Evolutionary conservation across 2,888 invertebrate genomes (phyloP), one percentile per base, ranked within the genome.

Genomic region (Byasa hedistus): DNA sequence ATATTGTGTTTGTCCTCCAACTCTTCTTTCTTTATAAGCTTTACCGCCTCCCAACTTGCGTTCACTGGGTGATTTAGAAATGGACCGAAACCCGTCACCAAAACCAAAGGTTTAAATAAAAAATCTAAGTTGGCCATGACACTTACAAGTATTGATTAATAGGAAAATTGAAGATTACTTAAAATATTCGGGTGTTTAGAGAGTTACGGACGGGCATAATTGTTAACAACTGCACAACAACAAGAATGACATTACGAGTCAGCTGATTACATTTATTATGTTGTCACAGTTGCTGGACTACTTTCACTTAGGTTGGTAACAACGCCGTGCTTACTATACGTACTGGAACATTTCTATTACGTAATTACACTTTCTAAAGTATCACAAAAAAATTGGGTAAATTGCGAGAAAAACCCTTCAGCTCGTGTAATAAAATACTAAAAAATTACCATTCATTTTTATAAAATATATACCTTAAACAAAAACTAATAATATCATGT

Each of bases 21-120:
- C 70, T 91, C 83, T 52, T 90, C 81, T 70, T 93, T 89, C 60
- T 93, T 89, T 74, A 96, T 87, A 64, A 93, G 79, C 78, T 94
- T 94, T 0, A 96, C 97, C 5, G 95, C 94, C 80, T 96, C 95
- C 96, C 97, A 97, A 80, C 97, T 97, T 0, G 97, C 95, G 81
- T 97, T 97, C 15, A 95, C 87, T 27, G 86, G 84, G 78, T 97
- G 95, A 52, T 87, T 87, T 10, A 91, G 82, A 84, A 97, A 97
- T 0, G 96, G 96, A 0, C 97, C 97, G 85, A 97, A 97, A 8
- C 97, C 97, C 70, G 95, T 95, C 19, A 96, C 92, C 36, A 95
- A 74, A 55, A 94, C 89, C 69, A 91, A 84, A 2, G 87, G 87
- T 69, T 83, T 86, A 48, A 84, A 81, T 62, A 82, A 70, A 56